Percentiles rank a stretch among this genome's conserved stretches.
These are phyloP conservation scores for Palythoa grandis DNA, from an alignment of 92 coral and sea anemone species.

Conservation along the genomic window DNA sequence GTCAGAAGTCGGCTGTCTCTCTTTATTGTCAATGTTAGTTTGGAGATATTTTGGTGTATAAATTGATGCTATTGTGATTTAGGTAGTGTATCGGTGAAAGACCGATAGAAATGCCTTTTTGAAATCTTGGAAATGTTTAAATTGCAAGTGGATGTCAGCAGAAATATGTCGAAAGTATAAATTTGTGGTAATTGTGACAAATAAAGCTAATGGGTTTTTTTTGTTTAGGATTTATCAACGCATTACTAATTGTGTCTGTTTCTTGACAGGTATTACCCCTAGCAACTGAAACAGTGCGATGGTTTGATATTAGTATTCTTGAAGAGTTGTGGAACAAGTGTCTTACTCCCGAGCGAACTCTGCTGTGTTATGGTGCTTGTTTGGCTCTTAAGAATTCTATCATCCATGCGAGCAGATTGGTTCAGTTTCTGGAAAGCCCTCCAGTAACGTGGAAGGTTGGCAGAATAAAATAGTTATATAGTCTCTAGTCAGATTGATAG, in stretches of 20 bases:
- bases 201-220: background rate
- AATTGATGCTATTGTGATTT: no score
- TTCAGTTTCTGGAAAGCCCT: conserved; percentile 90
- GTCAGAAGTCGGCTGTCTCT: no score
- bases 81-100: no score
- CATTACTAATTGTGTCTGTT: background rate
- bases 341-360: conserved; percentile 74
- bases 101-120: no score
- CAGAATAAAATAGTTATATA: background rate
- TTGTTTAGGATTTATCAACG: background rate
- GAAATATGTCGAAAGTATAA: no score
- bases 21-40: no score
- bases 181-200: background rate
- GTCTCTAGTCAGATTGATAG: no score
- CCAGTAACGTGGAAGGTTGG: conserved; percentile 97
- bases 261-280: conserved; percentile 78
- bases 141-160: no score
- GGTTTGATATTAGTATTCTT: conserved; percentile 91
- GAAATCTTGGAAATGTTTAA: no score
- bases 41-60: no score
- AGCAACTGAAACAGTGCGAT: conserved; percentile 89
- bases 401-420: conserved; percentile 87
- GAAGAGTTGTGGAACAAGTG: conserved; percentile 85
- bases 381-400: conserved; percentile 84
- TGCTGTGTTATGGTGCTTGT: conserved; percentile 89